phyloP scores from a whole-genome alignment of 2,888 invertebrate genomes.

The Bellardia bayeri region DNA sequence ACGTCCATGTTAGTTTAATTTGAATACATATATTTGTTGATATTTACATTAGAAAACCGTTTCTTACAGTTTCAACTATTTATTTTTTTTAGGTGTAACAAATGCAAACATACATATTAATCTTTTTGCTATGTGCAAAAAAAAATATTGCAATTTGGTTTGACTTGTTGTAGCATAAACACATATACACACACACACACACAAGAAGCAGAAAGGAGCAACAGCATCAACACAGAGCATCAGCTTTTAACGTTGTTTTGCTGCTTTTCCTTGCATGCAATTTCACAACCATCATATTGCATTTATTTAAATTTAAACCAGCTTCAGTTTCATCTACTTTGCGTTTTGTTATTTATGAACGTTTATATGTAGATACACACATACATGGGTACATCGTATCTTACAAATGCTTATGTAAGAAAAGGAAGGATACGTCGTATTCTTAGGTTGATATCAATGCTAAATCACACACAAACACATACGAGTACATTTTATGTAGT shows the following conservation, averaged over 20 bases:
- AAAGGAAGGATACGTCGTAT: constrained; percentile 22
- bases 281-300: constrained; percentile 50
- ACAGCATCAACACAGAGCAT: constrained; percentile 2
- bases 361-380: constrained; percentile 2
- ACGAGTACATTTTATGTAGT: neutral
- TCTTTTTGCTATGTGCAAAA: neutral
- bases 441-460: constrained; percentile 27
- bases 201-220: neutral
- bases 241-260: constrained; percentile 36
- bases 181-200: neutral
- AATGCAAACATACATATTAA: neutral
- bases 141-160: constrained; percentile 16
- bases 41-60: too few species aligned
- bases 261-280: constrained; percentile 38
- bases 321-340: constrained; percentile 54
- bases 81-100: constrained; percentile 5
- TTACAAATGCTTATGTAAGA: constrained; percentile 6
- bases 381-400: neutral
- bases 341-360: constrained; percentile 43
- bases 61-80: neutral
- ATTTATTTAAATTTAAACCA: constrained; percentile 65
- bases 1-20: too few species aligned
- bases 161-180: constrained; percentile 32
- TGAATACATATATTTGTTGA: too few species aligned
- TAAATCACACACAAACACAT: constrained; percentile 1